Evolutionary conservation across 2,888 invertebrate species (phyloP).

Genomic region (Melikaiella ostensackeni): DNA sequence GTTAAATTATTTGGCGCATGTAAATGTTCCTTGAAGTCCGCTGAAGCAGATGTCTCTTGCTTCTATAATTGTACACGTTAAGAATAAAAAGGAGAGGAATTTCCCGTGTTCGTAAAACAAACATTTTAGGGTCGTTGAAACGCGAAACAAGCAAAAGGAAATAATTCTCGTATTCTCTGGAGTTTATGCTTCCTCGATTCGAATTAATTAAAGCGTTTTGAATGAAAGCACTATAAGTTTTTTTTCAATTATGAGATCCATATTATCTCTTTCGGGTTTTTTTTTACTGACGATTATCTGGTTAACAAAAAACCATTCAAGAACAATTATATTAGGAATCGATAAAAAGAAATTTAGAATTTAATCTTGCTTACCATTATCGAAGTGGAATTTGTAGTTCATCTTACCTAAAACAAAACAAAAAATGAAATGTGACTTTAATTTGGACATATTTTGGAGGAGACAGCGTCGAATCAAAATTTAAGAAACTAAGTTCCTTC

Average conservation of each 20-base stretch:
- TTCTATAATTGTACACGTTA: no score
- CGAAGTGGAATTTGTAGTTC: neutral
- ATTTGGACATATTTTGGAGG: no score
- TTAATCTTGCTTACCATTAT: neutral
- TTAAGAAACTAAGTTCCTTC: no score
- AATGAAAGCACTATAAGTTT: neutral
- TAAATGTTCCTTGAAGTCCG: neutral
- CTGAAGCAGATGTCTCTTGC: neutral
- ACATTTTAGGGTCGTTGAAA: constrained; percentile 2
- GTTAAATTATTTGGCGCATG: neutral
- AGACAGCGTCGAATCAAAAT: no score
- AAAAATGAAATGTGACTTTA: neutral
- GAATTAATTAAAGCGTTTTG: constrained; percentile 14
- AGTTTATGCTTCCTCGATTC: neutral
- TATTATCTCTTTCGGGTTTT: no score
- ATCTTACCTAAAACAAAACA: constrained; percentile 23
- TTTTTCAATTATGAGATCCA: neutral
- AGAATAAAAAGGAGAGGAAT: neutral
- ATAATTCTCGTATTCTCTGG: neutral
- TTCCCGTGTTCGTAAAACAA: neutral
- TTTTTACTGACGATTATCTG: no score
- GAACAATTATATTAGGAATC: neutral
- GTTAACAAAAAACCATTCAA: no score
- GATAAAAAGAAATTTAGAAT: neutral
- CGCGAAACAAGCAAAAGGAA: neutral